Evolutionary conservation across 2,797 vertebrate genomes (phyloP).

Genomic region (Stomatorhinus walkeri): DNA sequence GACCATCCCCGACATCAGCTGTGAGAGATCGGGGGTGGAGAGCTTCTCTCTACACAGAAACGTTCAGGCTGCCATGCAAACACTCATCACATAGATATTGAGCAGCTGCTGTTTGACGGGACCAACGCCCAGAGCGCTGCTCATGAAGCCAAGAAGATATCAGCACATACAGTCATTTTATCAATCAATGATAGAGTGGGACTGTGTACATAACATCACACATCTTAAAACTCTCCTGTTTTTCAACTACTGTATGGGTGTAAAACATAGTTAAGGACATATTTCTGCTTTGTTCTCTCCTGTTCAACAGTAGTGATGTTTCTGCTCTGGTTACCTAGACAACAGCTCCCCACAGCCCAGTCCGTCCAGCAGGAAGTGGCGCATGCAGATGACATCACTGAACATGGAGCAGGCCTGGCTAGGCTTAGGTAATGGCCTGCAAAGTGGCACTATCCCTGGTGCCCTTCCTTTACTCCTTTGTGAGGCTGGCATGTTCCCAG

Average conservation of each 20-base stretch:
- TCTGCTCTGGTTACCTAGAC: slow-evolving; percentile 16
- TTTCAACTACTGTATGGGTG: background rate
- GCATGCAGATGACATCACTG: background rate
- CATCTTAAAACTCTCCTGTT: background rate
- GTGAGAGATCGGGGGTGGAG: background rate
- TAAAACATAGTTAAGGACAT: background rate
- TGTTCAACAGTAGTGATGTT: background rate
- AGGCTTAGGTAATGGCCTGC: slow-evolving; percentile 4
- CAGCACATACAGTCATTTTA: background rate
- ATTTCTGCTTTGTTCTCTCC: background rate
- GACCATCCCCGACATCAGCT: slow-evolving; percentile 14
- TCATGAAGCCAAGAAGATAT: background rate
- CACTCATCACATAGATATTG: background rate
- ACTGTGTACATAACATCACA: background rate
- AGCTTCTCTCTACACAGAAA: background rate
- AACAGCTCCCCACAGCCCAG: slow-evolving; percentile 7
- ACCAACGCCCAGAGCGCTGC: background rate
- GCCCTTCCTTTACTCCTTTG: background rate
- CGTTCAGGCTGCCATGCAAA: background rate
- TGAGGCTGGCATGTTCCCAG: background rate
- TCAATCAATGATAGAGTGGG: background rate
- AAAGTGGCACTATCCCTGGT: background rate
- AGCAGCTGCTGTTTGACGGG: background rate
- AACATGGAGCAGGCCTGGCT: slow-evolving; percentile 23
- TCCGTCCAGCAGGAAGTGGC: background rate